Percentiles rank a stretch among this genome's conserved stretches.
Evolutionary conservation across 2,113 vertebrate genomes (phyloP).

Genomic region (Chaetodon trifascialis): DNA sequence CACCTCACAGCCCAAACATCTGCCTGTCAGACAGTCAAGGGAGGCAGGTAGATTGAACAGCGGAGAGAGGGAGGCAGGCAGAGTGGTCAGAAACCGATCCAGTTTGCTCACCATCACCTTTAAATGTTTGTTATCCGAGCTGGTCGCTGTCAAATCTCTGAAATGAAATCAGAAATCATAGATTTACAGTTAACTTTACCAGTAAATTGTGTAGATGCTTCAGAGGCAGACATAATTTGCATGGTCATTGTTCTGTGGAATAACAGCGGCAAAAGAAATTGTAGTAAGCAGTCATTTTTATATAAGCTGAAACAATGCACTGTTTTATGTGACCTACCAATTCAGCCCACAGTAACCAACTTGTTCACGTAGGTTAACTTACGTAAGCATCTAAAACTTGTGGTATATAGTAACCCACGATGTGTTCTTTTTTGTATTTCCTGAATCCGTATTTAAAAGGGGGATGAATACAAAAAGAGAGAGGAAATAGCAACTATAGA

Average conservation of each 20-base stretch:
- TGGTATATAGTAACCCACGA: too few species aligned
- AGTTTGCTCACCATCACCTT: not conserved
- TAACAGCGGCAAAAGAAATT: too few species aligned
- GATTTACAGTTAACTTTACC: slow-evolving; percentile 8
- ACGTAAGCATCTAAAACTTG: too few species aligned
- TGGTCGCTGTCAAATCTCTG: slow-evolving; percentile 14
- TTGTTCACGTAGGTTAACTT: too few species aligned
- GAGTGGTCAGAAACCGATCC: slow-evolving; percentile 36
- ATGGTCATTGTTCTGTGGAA: not conserved
- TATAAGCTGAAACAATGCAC: too few species aligned
- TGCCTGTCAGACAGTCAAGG: slow-evolving; percentile 76
- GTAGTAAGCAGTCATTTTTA: too few species aligned
- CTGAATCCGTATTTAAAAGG: too few species aligned
- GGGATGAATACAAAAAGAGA: too few species aligned
- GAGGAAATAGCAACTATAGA: too few species aligned
- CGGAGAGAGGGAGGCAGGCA: slow-evolving; percentile 22
- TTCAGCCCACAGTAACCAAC: too few species aligned
- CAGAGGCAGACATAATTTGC: not conserved
- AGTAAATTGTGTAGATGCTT: not conserved
- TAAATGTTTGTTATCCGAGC: slow-evolving; percentile 12
- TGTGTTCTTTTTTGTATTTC: too few species aligned
- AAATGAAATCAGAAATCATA: slow-evolving; percentile 23
- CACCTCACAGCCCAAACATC: slow-evolving; percentile 81
- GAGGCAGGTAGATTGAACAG: slow-evolving; percentile 54
- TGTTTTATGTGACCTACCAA: too few species aligned